Evolutionary conservation across 2,888 invertebrate genomes (phyloP).

Genomic region (Amphimallon solstitiale): DNA sequence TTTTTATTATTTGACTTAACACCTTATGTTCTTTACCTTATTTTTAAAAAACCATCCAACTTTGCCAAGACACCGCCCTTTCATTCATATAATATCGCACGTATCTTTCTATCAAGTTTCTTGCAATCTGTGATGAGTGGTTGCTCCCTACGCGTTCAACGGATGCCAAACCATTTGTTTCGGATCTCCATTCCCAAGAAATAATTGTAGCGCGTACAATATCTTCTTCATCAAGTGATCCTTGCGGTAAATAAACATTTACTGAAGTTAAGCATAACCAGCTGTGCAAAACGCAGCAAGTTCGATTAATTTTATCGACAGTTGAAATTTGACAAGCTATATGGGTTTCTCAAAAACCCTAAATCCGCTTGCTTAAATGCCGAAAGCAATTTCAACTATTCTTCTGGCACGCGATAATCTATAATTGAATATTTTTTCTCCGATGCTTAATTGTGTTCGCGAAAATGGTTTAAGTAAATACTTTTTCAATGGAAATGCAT

Average conservation of each 20-base stretch:
- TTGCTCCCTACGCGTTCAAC: neutral
- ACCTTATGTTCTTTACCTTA: neutral
- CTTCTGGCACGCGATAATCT: conserved; percentile 39
- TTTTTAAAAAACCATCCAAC: neutral
- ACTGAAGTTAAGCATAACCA: neutral
- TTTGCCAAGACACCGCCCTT: neutral
- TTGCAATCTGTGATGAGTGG: neutral
- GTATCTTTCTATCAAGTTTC: neutral
- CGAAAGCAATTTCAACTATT: conserved; percentile 48
- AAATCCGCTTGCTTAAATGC: conserved; percentile 48
- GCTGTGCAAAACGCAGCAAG: conserved; percentile 42
- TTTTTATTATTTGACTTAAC: neutral
- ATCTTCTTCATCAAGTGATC: conserved; percentile 22
- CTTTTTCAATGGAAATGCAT: too few relatives aligned
- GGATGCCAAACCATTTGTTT: neutral
- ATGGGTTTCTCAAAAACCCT: conserved; percentile 44
- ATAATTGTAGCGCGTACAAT: conserved; percentile 17
- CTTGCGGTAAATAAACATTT: neutral
- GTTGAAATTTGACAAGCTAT: conserved; percentile 30
- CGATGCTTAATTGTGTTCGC: neutral
- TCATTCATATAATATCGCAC: neutral
- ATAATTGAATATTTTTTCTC: conserved; percentile 21
- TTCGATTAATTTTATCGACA: conserved; percentile 43
- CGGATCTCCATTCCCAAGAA: conserved; percentile 9
- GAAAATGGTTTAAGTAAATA: too few relatives aligned